Evolutionary conservation across 2,113 vertebrate species (phyloP).

Genomic region (Stomatorhinus ivindoensis): DNA sequence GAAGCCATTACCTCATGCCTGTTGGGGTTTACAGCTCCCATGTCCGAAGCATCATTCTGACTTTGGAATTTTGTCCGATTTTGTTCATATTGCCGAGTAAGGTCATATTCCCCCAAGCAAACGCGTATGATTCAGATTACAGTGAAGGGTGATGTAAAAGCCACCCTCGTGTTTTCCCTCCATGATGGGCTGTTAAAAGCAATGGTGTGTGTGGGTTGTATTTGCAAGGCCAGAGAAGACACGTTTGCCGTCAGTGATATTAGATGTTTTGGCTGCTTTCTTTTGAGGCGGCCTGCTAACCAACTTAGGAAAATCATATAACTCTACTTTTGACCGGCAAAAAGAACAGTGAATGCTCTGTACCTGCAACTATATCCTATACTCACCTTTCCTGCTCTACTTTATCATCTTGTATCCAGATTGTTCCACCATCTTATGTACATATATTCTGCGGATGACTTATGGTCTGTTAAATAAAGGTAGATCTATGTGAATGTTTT

Average conservation of each 20-base stretch:
- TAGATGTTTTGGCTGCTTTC: neutral
- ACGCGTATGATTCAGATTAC: neutral
- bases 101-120: neutral
- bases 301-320: neutral
- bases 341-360: neutral
- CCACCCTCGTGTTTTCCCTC: neutral
- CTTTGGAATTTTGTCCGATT: neutral
- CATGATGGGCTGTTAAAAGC: neutral
- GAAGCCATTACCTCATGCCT: conserved; percentile 24
- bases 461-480: neutral
- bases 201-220: neutral
- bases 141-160: neutral
- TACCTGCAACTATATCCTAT: neutral
- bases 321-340: neutral
- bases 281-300: neutral
- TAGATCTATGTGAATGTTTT: neutral
- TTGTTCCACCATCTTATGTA: neutral
- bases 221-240: neutral
- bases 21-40: neutral
- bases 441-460: neutral
- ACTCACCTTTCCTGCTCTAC: neutral
- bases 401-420: neutral
- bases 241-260: neutral
- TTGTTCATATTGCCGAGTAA: neutral
- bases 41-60: neutral